Percentiles rank a stretch among this genome's conserved stretches.
Evolutionary conservation across 1,140 invertebrate species (phyloP).

Genomic region (Vollenhovia emeryi): DNA sequence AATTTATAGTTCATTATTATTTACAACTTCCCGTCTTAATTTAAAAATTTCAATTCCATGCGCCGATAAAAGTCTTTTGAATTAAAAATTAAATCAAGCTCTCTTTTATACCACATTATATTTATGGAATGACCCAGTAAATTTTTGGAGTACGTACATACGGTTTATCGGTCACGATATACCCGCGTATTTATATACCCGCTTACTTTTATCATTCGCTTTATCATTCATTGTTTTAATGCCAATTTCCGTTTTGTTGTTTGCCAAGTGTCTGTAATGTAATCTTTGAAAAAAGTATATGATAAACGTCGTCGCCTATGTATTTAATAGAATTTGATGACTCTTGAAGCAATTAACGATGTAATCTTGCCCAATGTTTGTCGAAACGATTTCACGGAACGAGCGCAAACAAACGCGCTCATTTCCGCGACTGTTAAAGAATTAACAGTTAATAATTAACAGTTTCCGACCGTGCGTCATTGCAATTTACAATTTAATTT

Average conservation of each 20-base stretch:
- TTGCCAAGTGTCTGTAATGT: neutral
- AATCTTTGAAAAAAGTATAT: neutral
- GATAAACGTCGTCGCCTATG: neutral
- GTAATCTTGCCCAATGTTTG: conserved; percentile 11
- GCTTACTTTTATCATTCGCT: neutral
- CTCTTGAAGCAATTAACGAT: neutral
- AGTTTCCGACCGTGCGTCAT: neutral
- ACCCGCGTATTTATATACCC: neutral
- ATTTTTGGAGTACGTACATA: neutral
- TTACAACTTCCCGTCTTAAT: no score
- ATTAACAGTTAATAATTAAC: neutral
- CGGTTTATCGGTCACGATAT: neutral
- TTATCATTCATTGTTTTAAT: neutral
- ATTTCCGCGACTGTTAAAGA: neutral
- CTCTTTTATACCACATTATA: no score
- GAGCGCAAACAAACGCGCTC: conserved; percentile 6
- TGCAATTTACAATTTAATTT: neutral
- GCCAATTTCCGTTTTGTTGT: neutral
- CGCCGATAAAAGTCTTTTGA: no score
- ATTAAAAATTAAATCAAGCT: no score
- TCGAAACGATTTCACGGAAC: no score
- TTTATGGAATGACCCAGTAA: no score
- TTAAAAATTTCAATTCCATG: no score
- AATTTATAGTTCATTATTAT: no score
- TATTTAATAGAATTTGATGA: conserved; percentile 1